Evolutionary conservation across 2,113 vertebrate species (phyloP).

Genomic region (Brachyhypopomus gauderio): DNA sequence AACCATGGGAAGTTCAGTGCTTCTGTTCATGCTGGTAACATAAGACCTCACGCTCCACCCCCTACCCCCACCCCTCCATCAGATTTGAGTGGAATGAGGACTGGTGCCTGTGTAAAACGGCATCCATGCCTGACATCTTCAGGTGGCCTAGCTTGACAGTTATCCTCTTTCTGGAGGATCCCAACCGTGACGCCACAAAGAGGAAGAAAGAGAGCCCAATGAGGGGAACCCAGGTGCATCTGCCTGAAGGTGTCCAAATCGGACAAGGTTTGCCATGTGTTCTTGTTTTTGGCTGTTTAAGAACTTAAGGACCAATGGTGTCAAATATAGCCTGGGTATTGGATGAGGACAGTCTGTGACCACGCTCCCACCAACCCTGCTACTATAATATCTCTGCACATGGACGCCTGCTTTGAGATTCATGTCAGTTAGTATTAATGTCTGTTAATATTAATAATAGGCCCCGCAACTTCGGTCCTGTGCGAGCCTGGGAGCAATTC

Average conservation of each 20-base stretch:
- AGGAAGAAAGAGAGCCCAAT: conserved; percentile 44
- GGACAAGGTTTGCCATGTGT: conserved; percentile 13
- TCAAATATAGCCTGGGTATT: conserved; percentile 1
- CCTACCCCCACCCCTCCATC: conserved; percentile 60
- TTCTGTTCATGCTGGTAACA: conserved; percentile 56
- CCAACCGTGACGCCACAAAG: conserved; percentile 28
- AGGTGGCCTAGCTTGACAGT: conserved; percentile 60
- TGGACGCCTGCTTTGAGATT: conserved; percentile 32
- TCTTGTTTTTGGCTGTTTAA: background rate
- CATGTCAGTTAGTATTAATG: conserved; percentile 51
- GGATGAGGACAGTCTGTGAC: background rate
- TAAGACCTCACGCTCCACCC: conserved; percentile 66
- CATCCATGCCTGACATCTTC: conserved; percentile 60
- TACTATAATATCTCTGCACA: conserved; percentile 6
- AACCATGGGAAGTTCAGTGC: conserved; percentile 40
- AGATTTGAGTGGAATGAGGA: conserved; percentile 69
- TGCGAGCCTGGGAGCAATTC: conserved; percentile 2
- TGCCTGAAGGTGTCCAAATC: background rate
- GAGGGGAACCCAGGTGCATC: conserved; percentile 19
- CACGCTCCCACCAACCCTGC: background rate
- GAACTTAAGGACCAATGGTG: conserved; percentile 16
- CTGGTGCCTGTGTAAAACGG: conserved; percentile 71
- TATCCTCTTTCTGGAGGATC: conserved; percentile 42
- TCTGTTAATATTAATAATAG: conserved; percentile 52
- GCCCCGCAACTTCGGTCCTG: conserved; percentile 15